Evolutionary conservation across 2,888 invertebrate species (phyloP).

Genomic region (Blastobasis lacticolella): DNA sequence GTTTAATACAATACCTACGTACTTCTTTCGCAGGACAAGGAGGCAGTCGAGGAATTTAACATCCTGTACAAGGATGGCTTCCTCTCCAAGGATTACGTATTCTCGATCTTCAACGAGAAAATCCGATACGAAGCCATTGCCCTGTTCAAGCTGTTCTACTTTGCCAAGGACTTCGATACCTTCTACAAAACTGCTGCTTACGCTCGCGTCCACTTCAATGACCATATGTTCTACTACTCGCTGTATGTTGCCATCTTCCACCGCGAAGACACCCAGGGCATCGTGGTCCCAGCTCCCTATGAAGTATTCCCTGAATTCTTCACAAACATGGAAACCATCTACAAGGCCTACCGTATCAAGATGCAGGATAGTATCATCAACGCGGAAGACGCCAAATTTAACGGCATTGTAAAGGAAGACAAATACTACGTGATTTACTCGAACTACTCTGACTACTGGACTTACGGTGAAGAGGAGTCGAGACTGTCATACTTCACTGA

Average conservation of each 20-base stretch:
- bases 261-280: slow-evolving; percentile 70
- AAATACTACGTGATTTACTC: slow-evolving; percentile 66
- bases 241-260: slow-evolving; percentile 75
- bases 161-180: slow-evolving; percentile 75
- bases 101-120: slow-evolving; percentile 63
- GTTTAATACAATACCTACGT: slow-evolving; percentile 17
- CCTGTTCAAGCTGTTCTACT: slow-evolving; percentile 73
- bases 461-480: slow-evolving; percentile 72
- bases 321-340: slow-evolving; percentile 59
- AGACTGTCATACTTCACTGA: slow-evolving; percentile 80
- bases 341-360: slow-evolving; percentile 65
- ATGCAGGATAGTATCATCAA: slow-evolving; percentile 42
- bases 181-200: slow-evolving; percentile 75
- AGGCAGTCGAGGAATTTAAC: slow-evolving; percentile 58
- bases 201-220: slow-evolving; percentile 75
- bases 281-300: slow-evolving; percentile 79
- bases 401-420: slow-evolving; percentile 52
- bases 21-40: slow-evolving; percentile 43
- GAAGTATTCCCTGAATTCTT: slow-evolving; percentile 79
- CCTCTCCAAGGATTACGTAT: slow-evolving; percentile 61
- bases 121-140: slow-evolving; percentile 63
- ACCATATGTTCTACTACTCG: slow-evolving; percentile 76
- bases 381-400: slow-evolving; percentile 38
- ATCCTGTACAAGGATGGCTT: slow-evolving; percentile 53
- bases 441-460: slow-evolving; percentile 72